Percentiles rank a stretch among this genome's conserved stretches.
These are phyloP conservation scores for Rhabdornis inornatus DNA, from an alignment of 2,113 vertebrate genomes.

Conservation along the genomic window DNA sequence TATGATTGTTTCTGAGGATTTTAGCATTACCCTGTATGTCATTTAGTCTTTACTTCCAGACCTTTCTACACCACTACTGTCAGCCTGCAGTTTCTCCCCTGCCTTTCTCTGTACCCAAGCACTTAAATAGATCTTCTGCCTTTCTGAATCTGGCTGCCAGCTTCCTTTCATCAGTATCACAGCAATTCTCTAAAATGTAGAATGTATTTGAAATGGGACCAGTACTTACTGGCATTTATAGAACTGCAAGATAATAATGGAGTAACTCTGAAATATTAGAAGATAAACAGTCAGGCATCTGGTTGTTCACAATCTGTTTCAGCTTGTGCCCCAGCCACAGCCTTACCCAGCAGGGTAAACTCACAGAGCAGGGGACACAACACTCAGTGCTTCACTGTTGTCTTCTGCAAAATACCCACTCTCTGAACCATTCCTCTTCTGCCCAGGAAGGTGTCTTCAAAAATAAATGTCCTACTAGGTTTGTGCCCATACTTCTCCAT, in stretches of 20 bases:
- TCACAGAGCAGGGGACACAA: accelerated
- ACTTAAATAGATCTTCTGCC: neutral
- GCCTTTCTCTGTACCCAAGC: neutral
- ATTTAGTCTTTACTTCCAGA: neutral
- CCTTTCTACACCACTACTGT: neutral
- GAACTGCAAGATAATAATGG: neutral
- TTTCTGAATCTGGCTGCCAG: neutral
- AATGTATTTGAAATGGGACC: neutral
- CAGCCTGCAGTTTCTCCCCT: neutral
- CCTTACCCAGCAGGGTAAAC: neutral
- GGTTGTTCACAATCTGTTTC: neutral
- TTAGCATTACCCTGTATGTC: neutral
- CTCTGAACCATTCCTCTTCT: neutral
- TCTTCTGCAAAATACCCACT: neutral
- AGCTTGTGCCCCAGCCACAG: neutral
- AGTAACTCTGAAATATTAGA: neutral
- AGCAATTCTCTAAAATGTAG: neutral
- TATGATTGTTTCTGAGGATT: neutral
- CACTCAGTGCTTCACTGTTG: neutral
- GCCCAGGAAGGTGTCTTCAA: neutral
- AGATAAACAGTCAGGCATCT: neutral
- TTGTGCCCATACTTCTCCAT: neutral
- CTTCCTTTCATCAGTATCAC: neutral
- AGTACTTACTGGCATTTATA: neutral
- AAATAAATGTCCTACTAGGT: neutral